Evolutionary conservation across 37 sponge, comb jelly and placozoan genomes (phyloP).

Genomic region (Aphrocallistes beatrix): DNA sequence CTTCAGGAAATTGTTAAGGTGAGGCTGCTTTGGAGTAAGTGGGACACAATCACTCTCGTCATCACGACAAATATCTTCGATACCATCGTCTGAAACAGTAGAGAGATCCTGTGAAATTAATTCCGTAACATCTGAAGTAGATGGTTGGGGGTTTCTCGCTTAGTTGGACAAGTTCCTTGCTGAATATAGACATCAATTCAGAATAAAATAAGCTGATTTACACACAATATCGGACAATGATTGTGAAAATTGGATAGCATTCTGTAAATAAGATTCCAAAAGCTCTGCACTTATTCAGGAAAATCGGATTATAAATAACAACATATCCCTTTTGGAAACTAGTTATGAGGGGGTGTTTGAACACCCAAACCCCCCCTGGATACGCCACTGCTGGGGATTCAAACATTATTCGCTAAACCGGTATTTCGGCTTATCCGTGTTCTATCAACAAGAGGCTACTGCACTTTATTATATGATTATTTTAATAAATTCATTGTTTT

Average conservation of each 20-base stretch:
- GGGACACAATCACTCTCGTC: slow-evolving; percentile 8
- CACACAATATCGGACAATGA: slow-evolving; percentile 20
- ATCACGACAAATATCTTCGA: slow-evolving; percentile 11
- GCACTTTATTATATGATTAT: too few relatives aligned
- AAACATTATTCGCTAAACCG: too few relatives aligned
- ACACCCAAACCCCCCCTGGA: too few relatives aligned
- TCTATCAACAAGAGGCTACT: too few relatives aligned
- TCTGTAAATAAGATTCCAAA: slow-evolving; percentile 15
- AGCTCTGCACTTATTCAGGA: slow-evolving; percentile 2
- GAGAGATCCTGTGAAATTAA: slow-evolving; percentile 20
- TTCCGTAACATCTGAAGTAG: slow-evolving; percentile 13
- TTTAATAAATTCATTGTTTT: too few relatives aligned
- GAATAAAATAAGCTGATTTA: slow-evolving; percentile 16
- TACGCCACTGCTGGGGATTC: too few relatives aligned
- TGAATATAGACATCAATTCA: background rate
- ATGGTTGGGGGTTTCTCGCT: background rate
- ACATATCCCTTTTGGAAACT: slow-evolving; percentile 16
- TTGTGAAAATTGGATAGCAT: slow-evolving; percentile 19
- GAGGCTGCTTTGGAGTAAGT: slow-evolving; percentile 18
- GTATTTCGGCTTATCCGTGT: too few relatives aligned
- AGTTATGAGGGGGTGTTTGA: slow-evolving; percentile 4
- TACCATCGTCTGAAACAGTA: slow-evolving; percentile 19
- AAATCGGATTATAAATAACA: slow-evolving; percentile 5
- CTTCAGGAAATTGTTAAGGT: background rate
- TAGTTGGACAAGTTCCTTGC: background rate